Conservation (phyloP, 1,140 invertebrate species). For the Nasonia giraulti region DNA sequence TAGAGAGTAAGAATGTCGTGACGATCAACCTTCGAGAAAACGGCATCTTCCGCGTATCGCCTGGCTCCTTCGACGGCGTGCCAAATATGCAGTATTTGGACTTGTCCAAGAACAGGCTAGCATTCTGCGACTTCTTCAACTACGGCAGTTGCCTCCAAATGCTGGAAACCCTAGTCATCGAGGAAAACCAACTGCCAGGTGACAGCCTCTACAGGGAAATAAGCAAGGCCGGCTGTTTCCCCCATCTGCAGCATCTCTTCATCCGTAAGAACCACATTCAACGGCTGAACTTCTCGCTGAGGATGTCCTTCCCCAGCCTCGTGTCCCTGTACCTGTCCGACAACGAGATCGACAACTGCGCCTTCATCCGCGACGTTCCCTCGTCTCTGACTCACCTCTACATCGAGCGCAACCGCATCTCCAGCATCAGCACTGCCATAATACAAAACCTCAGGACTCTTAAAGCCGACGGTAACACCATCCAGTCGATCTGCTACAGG, state of each 20-base stretch:
- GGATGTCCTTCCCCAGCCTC: conserved; percentile 58
- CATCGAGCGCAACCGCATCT: conserved; percentile 62
- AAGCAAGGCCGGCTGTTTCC: conserved; percentile 54
- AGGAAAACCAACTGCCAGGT: conserved; percentile 59
- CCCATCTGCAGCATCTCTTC: conserved; percentile 57
- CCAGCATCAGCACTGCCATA: conserved; percentile 37
- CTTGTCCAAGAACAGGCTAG: conserved; percentile 24
- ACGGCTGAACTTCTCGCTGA: conserved; percentile 51
- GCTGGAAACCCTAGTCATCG: conserved; percentile 58
- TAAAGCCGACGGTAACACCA: conserved; percentile 59
- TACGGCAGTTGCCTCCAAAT: conserved; percentile 51
- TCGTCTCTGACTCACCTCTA: conserved; percentile 57
- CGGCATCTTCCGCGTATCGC: conserved; percentile 14
- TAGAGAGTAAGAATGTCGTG: conserved; percentile 55
- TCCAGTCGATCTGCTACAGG: conserved; percentile 57
- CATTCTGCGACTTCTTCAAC: conserved; percentile 44
- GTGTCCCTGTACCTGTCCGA: conserved; percentile 62
- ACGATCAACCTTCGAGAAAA: conserved; percentile 42
- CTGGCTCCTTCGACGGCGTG: conserved; percentile 22
- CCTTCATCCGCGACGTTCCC: conserved; percentile 60
- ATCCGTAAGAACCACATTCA: conserved; percentile 57
- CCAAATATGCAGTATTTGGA: conserved; percentile 36
- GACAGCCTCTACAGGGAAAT: conserved; percentile 38
- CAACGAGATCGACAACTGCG: conserved; percentile 58
- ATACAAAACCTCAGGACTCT: conserved; percentile 53